A percentile compares a stretch with the other conserved stretches of the same genome.
phyloP scores from a whole-genome alignment of 2,888 invertebrate genomes.

The Stegophylla sp. region DNA sequence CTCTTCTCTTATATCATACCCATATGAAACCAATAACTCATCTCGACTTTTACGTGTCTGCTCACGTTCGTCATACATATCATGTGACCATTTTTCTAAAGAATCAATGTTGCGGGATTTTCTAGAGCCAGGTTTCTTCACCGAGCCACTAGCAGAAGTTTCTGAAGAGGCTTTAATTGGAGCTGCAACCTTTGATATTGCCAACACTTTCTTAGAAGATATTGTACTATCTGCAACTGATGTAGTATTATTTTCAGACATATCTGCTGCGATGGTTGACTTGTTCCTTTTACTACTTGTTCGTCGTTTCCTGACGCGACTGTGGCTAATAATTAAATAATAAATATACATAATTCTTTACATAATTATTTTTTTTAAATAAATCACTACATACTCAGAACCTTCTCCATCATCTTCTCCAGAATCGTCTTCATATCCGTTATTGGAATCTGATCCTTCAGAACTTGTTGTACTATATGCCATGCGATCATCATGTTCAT shows the following conservation, averaged over 20 bases:
- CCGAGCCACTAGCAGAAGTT: neutral
- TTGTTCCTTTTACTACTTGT: neutral
- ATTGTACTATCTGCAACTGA: neutral
- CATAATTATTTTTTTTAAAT: neutral
- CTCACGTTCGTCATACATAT: constrained; percentile 80
- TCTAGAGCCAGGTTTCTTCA: neutral
- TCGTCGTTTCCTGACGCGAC: neutral
- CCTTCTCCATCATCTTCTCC: neutral
- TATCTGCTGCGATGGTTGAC: neutral
- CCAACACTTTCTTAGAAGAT: constrained; percentile 50
- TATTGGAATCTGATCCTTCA: constrained; percentile 22
- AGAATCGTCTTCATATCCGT: neutral
- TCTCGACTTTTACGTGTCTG: constrained; percentile 86
- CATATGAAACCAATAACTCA: constrained; percentile 85
- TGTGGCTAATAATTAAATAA: constrained; percentile 6
- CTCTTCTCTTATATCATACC: constrained; percentile 93
- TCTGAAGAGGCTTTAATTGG: neutral
- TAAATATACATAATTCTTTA: neutral
- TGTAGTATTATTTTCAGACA: neutral
- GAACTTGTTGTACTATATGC: constrained; percentile 67
- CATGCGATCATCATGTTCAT: constrained; percentile 93
- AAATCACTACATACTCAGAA: constrained; percentile 14
- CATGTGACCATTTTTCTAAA: constrained; percentile 83
- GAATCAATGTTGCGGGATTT: constrained; percentile 63
- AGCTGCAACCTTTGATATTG: constrained; percentile 29